Conservation (phyloP, 2,797 vertebrate genomes). For the Rhynchotus rufescens region DNA sequence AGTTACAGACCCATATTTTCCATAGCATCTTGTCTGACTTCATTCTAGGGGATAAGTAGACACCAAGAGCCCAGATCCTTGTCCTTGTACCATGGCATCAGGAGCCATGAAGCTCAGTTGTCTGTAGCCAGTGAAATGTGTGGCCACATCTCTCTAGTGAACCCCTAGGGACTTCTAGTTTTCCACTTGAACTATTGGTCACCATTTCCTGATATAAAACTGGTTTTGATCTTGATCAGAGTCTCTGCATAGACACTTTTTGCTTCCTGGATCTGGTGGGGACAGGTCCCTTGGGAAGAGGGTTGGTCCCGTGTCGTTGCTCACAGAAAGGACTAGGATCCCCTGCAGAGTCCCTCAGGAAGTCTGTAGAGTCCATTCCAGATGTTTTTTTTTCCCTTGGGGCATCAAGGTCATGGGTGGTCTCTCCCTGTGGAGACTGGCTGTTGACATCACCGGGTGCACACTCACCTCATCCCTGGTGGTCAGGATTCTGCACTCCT, state of each 20-base stretch:
- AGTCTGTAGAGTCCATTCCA: neutral
- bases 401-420: neutral
- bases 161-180: neutral
- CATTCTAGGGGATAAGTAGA: neutral
- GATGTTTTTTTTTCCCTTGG: neutral
- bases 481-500: neutral
- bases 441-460: neutral
- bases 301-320: neutral
- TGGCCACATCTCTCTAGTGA: neutral
- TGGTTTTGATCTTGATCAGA: neutral
- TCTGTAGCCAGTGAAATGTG: neutral
- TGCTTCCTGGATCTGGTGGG: neutral
- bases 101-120: neutral
- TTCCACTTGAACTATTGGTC: neutral
- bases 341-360: neutral
- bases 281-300: neutral
- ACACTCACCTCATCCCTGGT: neutral
- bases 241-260: fast-evolving
- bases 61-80: neutral
- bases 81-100: neutral
- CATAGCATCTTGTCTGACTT: neutral
- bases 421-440: neutral
- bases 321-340: neutral
- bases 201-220: neutral
- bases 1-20: no score